Base-by-base conservation (phyloP, 2,113 vertebrate species). In the Siniperca chuatsi region DNA sequence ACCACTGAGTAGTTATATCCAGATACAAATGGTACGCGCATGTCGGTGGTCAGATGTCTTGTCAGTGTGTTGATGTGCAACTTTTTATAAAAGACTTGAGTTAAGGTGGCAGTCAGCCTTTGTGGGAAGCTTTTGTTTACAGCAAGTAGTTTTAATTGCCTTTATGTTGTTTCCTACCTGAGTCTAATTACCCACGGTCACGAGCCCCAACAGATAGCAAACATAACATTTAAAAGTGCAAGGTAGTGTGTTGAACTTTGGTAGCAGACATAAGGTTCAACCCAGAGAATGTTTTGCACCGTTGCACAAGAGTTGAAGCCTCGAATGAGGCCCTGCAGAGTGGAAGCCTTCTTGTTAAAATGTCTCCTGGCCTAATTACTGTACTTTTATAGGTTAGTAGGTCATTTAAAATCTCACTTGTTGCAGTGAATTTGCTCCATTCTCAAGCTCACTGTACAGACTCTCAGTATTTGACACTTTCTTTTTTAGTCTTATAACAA, bases 351-450 rank as follows among this genome's bases (percentile, higher is more conserved):
- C 68, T 48, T 42, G 54, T 62, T 58, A 42, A 67, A 73, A 55
- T 69, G 74, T 67, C 50, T 50, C 64, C 37, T 80, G 72, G 4
- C 71, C 76, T 77, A 62, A 83, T 58, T 77, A 83, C 74, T 55
- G 64, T 21, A 33, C 29, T 64, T 82, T 60, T 54, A 67, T 71
- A 74, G 58, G 65, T 75, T 71, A 67, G 40, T 68, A 42, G 70
- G 58, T 82, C 0, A 80, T 70, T 83, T 75, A 42, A 83, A 71
- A 46, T 73, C 8, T 79, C 33, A 44, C 42, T 44, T 0, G 1
- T 55, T 61, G 72, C 25, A 13, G 72, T 62, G 42, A 23, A 50
- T 62, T 48, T 48, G 6, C 58, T 48, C 25, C 42, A 35, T 48
- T 65, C 29, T 70, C 52, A 40, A 35, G 40, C 29, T 62, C 33